Percentiles rank a stretch among this genome's conserved stretches.
Conservation (phyloP, 2,113 vertebrate genomes). For the Pelvicachromis taeniatus region DNA sequence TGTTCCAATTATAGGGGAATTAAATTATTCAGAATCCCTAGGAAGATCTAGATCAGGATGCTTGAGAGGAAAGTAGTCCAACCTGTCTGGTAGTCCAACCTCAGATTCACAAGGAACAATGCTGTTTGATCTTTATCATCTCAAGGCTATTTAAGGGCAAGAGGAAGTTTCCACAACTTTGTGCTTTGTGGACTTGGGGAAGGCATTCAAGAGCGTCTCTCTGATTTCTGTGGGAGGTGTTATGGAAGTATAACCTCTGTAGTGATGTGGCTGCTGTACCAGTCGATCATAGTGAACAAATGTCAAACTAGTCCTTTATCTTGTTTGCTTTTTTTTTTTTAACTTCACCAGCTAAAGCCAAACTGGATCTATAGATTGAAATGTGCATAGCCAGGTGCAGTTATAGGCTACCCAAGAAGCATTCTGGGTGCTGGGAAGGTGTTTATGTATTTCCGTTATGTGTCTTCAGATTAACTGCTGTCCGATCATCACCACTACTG, state of each 20-base stretch:
- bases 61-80: neutral
- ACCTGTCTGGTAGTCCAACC: neutral
- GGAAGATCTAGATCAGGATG: neutral
- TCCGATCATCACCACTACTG: constrained; percentile 30
- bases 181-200: neutral
- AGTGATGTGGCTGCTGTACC: neutral
- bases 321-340: neutral
- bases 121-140: neutral
- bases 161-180: neutral
- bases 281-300: neutral
- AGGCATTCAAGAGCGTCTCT: neutral
- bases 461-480: constrained; percentile 1
- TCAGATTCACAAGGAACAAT: neutral
- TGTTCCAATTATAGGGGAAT: neutral
- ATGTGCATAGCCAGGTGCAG: neutral
- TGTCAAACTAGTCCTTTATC: neutral
- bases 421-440: neutral
- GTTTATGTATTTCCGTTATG: constrained; percentile 20
- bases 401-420: neutral
- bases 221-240: neutral
- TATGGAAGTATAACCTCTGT: neutral
- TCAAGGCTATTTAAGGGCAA: neutral
- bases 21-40: neutral
- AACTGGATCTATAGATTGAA: neutral
- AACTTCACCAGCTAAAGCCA: neutral